Evolutionary conservation across 1,140 invertebrate genomes (phyloP).

Genomic region (Eumeta japonica): DNA sequence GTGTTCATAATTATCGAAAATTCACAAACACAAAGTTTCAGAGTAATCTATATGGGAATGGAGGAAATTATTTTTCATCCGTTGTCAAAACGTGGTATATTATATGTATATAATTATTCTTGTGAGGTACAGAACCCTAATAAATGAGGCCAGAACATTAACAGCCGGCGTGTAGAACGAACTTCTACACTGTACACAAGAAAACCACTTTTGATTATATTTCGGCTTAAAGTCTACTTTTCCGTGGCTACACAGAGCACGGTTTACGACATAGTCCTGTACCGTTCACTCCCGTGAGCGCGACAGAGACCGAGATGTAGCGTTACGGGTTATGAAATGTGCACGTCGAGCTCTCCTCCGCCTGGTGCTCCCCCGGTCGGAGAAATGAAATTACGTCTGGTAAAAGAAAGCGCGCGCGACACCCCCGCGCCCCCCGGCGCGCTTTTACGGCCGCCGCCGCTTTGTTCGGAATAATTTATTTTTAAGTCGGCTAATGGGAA

Average conservation of each 20-base stretch:
- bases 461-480: too few relatives aligned
- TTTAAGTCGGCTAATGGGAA: too few relatives aligned
- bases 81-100: too few relatives aligned
- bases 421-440: too few relatives aligned
- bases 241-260: constrained; percentile 19
- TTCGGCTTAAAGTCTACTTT: constrained; percentile 33
- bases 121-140: constrained; percentile 21
- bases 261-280: constrained; percentile 26
- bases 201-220: constrained; percentile 26
- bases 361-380: constrained; percentile 16
- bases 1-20: too few relatives aligned
- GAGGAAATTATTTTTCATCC: too few relatives aligned
- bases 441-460: too few relatives aligned
- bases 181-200: too few relatives aligned
- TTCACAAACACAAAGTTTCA: too few relatives aligned
- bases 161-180: constrained; percentile 26
- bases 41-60: too few relatives aligned
- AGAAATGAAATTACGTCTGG: constrained; percentile 48
- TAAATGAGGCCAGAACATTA: constrained; percentile 54
- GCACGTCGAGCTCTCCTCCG: constrained; percentile 37
- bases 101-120: too few relatives aligned
- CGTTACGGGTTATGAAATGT: constrained; percentile 52
- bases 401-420: constrained; percentile 39
- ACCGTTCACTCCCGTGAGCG: constrained; percentile 15
- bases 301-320: constrained; percentile 23